Percentiles rank a stretch among this genome's conserved stretches.
Evolutionary conservation across 2,888 invertebrate genomes (phyloP).

Genomic region (Agrochola litura): DNA sequence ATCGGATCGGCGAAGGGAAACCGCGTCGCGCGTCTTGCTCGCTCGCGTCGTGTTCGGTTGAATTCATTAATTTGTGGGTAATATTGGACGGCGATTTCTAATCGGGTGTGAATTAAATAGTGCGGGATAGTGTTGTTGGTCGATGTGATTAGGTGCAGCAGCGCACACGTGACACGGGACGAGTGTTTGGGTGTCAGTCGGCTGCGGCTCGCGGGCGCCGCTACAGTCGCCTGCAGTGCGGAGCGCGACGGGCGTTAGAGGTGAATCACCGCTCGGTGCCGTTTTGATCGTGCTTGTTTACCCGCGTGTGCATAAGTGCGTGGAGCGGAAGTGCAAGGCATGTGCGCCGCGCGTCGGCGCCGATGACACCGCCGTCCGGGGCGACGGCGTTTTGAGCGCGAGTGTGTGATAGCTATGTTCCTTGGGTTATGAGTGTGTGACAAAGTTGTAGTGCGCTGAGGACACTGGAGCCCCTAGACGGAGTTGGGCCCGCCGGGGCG

Average conservation of each 20-base stretch:
- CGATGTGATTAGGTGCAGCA: constrained; percentile 74
- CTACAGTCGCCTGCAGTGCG: constrained; percentile 86
- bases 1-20: constrained; percentile 84
- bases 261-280: constrained; percentile 88
- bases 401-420: constrained; percentile 87
- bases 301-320: constrained; percentile 89
- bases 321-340: constrained; percentile 89
- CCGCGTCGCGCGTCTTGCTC: constrained; percentile 83
- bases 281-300: constrained; percentile 88
- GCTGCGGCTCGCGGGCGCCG: constrained; percentile 83
- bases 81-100: constrained; percentile 79
- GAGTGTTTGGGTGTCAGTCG: constrained; percentile 88
- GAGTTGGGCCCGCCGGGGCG: constrained; percentile 91
- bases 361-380: constrained; percentile 87
- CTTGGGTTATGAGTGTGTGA: constrained; percentile 90
- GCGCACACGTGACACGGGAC: constrained; percentile 85
- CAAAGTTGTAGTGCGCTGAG: constrained; percentile 88
- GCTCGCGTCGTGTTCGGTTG: constrained; percentile 77
- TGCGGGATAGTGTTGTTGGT: constrained; percentile 81
- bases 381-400: constrained; percentile 84
- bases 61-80: constrained; percentile 78
- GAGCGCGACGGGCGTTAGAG: constrained; percentile 83
- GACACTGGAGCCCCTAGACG: constrained; percentile 92
- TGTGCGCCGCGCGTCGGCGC: constrained; percentile 86
- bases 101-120: constrained; percentile 81